A percentile compares a stretch with the other conserved stretches of the same genome.
Evolutionary conservation across 37 sponge, comb jelly and placozoan genomes (phyloP).

Genomic region (Spongilla lacustris): DNA sequence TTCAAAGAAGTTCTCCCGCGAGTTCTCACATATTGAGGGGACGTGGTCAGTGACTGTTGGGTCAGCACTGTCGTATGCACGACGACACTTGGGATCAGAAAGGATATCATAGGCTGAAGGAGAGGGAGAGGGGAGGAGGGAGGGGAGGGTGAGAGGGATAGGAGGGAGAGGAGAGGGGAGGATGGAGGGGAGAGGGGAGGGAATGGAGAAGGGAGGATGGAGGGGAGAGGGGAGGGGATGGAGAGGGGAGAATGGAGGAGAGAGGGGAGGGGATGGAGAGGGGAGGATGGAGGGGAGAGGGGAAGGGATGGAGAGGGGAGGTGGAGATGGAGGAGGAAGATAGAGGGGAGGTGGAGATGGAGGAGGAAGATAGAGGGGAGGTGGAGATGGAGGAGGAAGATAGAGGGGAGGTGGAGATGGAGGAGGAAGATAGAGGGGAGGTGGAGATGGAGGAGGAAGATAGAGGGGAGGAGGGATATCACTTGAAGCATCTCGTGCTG

Average conservation of each 20-base stretch:
- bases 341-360: background rate
- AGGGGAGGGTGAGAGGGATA: too few species aligned
- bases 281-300: too few species aligned
- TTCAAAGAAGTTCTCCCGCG: slow-evolving; percentile 83
- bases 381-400: background rate
- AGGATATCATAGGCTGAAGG: slow-evolving; percentile 27
- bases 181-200: background rate
- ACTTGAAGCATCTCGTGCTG: too few species aligned
- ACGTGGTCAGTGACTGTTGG: slow-evolving; percentile 84
- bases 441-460: background rate
- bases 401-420: background rate
- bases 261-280: too few species aligned
- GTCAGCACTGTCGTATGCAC: slow-evolving; percentile 95
- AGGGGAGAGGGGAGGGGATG: too few species aligned
- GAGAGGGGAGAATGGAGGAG: background rate
- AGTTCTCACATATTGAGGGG: slow-evolving; percentile 57
- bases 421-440: background rate
- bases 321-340: background rate
- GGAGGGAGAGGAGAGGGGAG: too few species aligned
- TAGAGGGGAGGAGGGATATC: too few species aligned
- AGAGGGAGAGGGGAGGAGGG: background rate
- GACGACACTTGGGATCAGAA: slow-evolving; percentile 38
- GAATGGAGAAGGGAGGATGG: too few species aligned
- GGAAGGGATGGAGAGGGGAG: too few species aligned
- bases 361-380: background rate